Percentiles rank a stretch among this genome's conserved stretches.
phyloP scores from a whole-genome alignment of 2,888 invertebrate genomes.

The Tetramorium bicarinatum region DNA sequence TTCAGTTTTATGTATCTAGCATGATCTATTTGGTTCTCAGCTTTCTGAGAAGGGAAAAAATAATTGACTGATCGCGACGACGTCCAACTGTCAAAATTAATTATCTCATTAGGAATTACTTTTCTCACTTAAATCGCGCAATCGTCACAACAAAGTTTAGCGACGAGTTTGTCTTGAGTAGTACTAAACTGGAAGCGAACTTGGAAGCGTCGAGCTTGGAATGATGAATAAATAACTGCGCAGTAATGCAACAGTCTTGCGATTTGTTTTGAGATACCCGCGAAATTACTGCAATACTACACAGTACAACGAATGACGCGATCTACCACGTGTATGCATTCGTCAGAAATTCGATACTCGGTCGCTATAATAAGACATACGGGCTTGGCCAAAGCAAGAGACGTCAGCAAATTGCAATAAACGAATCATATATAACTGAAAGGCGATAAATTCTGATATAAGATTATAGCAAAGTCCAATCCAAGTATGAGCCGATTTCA shows the following conservation, averaged over 20 bases:
- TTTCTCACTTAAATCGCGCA: conserved; percentile 21
- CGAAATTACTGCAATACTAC: conserved; percentile 37
- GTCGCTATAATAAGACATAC: background rate
- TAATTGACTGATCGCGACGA: background rate
- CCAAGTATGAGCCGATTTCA: background rate
- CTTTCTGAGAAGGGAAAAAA: conserved; percentile 4
- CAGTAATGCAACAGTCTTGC: conserved; percentile 41
- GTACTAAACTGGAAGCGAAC: background rate
- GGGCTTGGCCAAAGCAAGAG: background rate
- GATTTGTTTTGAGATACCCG: conserved; percentile 47
- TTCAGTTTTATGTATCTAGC: background rate
- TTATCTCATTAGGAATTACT: conserved; percentile 1
- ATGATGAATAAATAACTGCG: conserved; percentile 59
- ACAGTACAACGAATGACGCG: conserved; percentile 20
- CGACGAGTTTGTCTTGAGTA: background rate
- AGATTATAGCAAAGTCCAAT: background rate
- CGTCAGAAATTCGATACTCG: conserved; percentile 15
- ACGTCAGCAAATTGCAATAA: background rate
- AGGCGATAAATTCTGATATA: background rate
- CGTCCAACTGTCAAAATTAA: conserved; percentile 12
- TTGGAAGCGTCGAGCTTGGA: conserved; percentile 7
- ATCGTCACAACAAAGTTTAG: conserved; percentile 14
- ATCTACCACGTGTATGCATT: conserved; percentile 2
- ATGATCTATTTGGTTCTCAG: background rate
- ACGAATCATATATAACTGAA: background rate